Evolutionary conservation across 2,113 vertebrate species (phyloP).

Genomic region (Sorex araneus): DNA sequence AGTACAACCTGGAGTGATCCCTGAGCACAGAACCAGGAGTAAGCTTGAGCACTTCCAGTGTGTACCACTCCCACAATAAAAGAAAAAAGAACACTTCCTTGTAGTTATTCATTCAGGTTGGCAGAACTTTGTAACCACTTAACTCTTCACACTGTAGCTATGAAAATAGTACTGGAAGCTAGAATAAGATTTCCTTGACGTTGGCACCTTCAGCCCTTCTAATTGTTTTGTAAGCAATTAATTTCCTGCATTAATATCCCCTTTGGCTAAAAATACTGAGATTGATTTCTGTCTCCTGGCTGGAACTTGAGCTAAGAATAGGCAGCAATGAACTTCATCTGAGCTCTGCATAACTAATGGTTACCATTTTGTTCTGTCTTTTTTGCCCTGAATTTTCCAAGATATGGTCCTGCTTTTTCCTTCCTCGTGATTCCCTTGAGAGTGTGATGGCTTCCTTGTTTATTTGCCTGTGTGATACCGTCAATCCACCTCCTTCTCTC

Average conservation of each 20-base stretch:
- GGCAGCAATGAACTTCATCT: not conserved
- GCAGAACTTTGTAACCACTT: not conserved
- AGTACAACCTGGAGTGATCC: no score
- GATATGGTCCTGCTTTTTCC: not conserved
- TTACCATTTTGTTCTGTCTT: not conserved
- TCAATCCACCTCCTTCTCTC: not conserved
- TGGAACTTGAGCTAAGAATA: not conserved
- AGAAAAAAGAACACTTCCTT: not conserved
- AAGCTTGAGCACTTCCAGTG: no score
- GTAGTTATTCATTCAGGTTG: not conserved
- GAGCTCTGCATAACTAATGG: not conserved
- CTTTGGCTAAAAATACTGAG: not conserved
- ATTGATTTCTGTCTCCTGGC: not conserved
- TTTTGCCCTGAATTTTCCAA: not conserved
- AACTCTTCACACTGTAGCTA: not conserved
- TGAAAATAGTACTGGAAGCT: not conserved
- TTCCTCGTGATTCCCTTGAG: not conserved
- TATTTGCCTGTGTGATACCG: not conserved
- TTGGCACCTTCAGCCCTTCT: not conserved
- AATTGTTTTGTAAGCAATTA: not conserved
- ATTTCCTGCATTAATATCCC: not conserved
- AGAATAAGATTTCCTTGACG: not conserved
- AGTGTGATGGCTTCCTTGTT: not conserved
- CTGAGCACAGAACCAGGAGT: no score
- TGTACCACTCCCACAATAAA: no score